Base-by-base conservation (phyloP, 1,140 invertebrate genomes). In the Ylistrum balloti region DNA sequence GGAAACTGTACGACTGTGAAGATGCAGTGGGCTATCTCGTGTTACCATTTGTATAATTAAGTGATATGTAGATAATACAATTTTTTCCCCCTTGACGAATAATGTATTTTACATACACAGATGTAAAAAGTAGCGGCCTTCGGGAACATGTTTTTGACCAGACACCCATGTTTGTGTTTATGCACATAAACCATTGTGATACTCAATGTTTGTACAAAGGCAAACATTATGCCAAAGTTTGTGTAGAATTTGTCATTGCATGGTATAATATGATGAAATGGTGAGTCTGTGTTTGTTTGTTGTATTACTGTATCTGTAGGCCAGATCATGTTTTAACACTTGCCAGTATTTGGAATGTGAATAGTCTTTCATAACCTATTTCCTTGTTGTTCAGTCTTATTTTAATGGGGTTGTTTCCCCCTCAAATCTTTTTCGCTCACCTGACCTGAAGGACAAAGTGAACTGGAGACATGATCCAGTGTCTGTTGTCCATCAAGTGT, bases 361-460 rank as follows among this genome's bases (percentile, higher is more conserved):
- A 74, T 74, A 74, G 56, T 74, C 56, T 74, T 74, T 74, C 56
- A 74, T 74, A 45, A 74, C 56, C 56, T 74, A 28, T 74, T 74
- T 74, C 56, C 56, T 74, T 74, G 56, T 74, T 74, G 56, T 74
- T 74, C 56, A 74, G 56, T 74, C n/a, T 74, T 74, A 74, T 74
- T 74, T 28, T 74, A 9, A 74, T 74, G 5, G 13, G 7, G 5
- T 28, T 38, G 5, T 38, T 38, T 45, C 41, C 35, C 35, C 35
- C 35, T 13, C 9, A 45, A 45, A 17, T 45, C 10, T 45, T 45
- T 74, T n/a, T n/a, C n/a, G n/a, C n/a, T n/a, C n/a, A n/a, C n/a
- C n/a, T n/a, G n/a, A n/a, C n/a, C n/a, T n/a, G n/a, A n/a, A n/a
- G n/a, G n/a, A n/a, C n/a, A n/a, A n/a, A n/a, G n/a, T n/a, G n/a